These are phyloP conservation scores for Megathymus violae DNA, from an alignment of 1,140 invertebrate genomes.

Conservation along the genomic window DNA sequence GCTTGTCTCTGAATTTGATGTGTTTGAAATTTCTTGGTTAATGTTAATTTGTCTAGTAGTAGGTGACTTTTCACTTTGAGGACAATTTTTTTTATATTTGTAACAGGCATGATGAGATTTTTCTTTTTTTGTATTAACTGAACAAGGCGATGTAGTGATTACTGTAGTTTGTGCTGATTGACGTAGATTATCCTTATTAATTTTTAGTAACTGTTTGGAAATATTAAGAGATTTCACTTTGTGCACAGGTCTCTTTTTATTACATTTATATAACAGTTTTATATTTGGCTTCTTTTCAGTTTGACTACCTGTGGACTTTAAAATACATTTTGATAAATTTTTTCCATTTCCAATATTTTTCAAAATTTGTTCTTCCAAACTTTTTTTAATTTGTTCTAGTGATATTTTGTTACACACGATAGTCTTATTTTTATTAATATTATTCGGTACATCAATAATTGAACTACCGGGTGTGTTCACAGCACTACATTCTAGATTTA, in stretches of 20 bases:
- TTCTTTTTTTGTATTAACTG: slow-evolving; percentile 32
- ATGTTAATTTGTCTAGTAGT: slow-evolving; percentile 30
- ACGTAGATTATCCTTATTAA: slow-evolving; percentile 29
- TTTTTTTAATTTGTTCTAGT: slow-evolving; percentile 70
- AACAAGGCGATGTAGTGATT: slow-evolving; percentile 38
- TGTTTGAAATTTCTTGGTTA: slow-evolving; percentile 11
- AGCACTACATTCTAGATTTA: slow-evolving; percentile 79
- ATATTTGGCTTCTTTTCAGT: slow-evolving; percentile 38
- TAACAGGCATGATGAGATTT: slow-evolving; percentile 5
- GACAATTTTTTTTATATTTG: slow-evolving; percentile 7
- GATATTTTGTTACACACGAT: slow-evolving; percentile 58
- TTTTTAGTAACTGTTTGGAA: slow-evolving; percentile 57
- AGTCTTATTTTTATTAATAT: slow-evolving; percentile 46
- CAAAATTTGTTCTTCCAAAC: slow-evolving; percentile 62
- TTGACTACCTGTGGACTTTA: slow-evolving; percentile 26
- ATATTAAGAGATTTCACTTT: slow-evolving; percentile 77
- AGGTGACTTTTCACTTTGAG: slow-evolving; percentile 45
- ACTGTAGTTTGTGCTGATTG: slow-evolving; percentile 10
- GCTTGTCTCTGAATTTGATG: slow-evolving; percentile 32
- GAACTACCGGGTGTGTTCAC: slow-evolving; percentile 83
- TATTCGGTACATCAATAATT: slow-evolving; percentile 73
- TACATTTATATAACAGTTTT: slow-evolving; percentile 35
- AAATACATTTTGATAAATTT: slow-evolving; percentile 34
- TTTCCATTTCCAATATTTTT: slow-evolving; percentile 41
- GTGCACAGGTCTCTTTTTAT: slow-evolving; percentile 57